These are phyloP conservation scores for Elephas maximus DNA, from an alignment of 2,113 vertebrate genomes.

Conservation along the genomic window DNA sequence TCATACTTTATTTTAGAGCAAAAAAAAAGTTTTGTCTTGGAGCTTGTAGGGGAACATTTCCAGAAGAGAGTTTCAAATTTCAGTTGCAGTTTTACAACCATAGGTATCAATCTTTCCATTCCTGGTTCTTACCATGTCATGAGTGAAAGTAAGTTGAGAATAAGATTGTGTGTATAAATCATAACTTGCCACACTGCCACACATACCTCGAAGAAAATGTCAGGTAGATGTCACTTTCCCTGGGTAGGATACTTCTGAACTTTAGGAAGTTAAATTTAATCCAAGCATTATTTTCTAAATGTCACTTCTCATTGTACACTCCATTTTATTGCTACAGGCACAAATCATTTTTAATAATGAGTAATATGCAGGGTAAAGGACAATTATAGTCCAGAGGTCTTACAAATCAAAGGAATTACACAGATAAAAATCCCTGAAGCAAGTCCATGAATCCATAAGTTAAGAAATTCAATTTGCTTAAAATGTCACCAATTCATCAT, in stretches of 20 bases:
- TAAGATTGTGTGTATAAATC: background rate
- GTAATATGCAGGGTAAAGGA: constrained; percentile 55
- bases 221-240: constrained; percentile 6
- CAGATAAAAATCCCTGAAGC: constrained; percentile 72
- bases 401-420: constrained; percentile 74
- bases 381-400: constrained; percentile 71
- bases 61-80: background rate
- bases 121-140: background rate
- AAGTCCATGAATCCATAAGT: constrained; percentile 53
- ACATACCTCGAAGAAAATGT: background rate
- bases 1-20: background rate
- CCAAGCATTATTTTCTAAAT: constrained; percentile 64
- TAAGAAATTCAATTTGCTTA: constrained; percentile 73
- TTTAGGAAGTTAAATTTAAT: constrained; percentile 40
- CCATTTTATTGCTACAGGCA: constrained; percentile 55
- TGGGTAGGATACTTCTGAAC: background rate
- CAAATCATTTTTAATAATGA: constrained; percentile 77
- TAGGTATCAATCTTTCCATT: background rate
- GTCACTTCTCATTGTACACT: constrained; percentile 66
- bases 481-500: constrained; percentile 81
- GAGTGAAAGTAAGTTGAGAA: background rate
- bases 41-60: background rate
- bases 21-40: background rate
- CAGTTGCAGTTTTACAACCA: background rate
- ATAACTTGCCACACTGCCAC: background rate